Base-by-base conservation (phyloP, 1,140 invertebrate species). In the Drosophila miranda region DNA sequence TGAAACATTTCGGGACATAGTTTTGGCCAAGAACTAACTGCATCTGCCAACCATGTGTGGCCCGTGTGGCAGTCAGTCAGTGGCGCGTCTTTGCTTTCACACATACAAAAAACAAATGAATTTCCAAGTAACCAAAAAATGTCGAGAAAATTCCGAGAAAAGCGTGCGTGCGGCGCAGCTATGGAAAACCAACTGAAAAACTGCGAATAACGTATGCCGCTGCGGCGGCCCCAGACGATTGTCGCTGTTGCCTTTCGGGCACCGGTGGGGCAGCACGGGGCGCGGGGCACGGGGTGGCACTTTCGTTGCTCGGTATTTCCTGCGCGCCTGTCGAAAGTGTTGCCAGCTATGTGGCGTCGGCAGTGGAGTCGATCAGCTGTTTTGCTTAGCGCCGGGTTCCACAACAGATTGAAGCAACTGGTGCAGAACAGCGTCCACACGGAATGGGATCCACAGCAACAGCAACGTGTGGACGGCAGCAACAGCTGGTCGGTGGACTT, bases 131-230 rank as follows among this genome's bases (percentile, higher is more conserved):
- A 30, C 11, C 34, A 11, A 38, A 45, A 45, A 48, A 16, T 13
- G 41, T 23, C 62, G 71, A 46, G 48, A 64, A 69, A 68, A 67
- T 67, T 73, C 72, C 81, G 80, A 68, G 76, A 73, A 59, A 86
- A 38, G 34, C 80, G 77, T 86, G 82, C 82, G 82, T 87, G 78
- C 82, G 69, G 74, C 82, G 52, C 82, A 74, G 82, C 74, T 69
- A 87, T 87, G 56, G 58, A 87, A 75, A 87, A 67, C 59, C 82
- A 86, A 86, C 82, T 86, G 82, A 87, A 75, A 71, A 68, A 55
- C 61, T 56, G 56, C 59, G 75, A 50, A 50, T 58, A 50, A 53
- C 28, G n/a, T 23, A 28, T 48, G 51, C 66, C 34, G 50, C 49
- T 26, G 50, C 45, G 56, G 23, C 63, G 67, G 38, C 78, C 74